These are phyloP conservation scores for Bucorvus abyssinicus DNA, from an alignment of 2,797 vertebrate genomes.

Conservation along the genomic window DNA sequence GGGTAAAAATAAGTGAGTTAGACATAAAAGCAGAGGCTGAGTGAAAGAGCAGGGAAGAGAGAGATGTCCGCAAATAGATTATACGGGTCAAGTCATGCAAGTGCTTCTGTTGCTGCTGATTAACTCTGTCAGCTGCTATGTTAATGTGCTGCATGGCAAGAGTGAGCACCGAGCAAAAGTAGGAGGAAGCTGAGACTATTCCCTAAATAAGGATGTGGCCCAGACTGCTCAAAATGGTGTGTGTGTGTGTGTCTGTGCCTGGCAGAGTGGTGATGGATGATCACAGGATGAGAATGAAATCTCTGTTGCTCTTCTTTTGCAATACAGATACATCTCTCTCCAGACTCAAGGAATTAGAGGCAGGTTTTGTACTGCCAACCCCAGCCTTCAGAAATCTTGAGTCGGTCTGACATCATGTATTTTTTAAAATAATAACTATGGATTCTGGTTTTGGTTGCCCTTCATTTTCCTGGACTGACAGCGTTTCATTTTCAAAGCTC, in stretches of 20 bases:
- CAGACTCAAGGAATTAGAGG: neutral
- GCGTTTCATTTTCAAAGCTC: neutral
- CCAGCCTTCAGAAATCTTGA: neutral
- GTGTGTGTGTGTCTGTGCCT: constrained; percentile 1
- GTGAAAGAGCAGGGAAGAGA: constrained; percentile 10
- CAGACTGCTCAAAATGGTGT: constrained; percentile 16
- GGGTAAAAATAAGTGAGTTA: neutral
- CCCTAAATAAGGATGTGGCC: constrained; percentile 59
- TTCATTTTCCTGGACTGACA: neutral
- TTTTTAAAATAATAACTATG: neutral
- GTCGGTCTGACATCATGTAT: neutral
- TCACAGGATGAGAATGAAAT: constrained; percentile 30
- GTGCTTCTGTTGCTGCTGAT: constrained; percentile 41
- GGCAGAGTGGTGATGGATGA: constrained; percentile 6
- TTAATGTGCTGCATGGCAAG: constrained; percentile 30
- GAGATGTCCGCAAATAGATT: constrained; percentile 41
- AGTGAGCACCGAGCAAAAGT: neutral
- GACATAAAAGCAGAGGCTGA: constrained; percentile 25
- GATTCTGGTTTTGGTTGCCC: neutral
- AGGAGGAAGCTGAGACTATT: constrained; percentile 30
- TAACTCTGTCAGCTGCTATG: constrained; percentile 57
- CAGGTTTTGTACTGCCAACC: neutral
- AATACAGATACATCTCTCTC: neutral
- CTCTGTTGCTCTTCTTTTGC: constrained; percentile 5
- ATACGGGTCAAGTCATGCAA: constrained; percentile 46